Conservation (phyloP, 2,888 invertebrate genomes). For the Allygus modestus region DNA sequence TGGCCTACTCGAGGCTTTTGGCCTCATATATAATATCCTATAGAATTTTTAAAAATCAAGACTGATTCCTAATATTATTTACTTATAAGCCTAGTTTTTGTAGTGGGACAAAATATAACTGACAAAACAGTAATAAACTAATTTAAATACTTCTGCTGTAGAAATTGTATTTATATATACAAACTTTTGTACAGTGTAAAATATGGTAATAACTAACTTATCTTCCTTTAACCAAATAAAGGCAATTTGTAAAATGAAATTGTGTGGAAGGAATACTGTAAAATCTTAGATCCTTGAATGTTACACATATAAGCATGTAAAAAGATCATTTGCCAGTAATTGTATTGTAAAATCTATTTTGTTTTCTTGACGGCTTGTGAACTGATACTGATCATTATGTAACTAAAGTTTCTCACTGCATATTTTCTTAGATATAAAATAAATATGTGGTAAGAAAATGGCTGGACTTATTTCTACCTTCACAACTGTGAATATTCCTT, state of each 20-base stretch:
- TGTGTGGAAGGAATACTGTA: not conserved
- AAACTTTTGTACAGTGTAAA: conserved; percentile 24
- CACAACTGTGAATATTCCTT: too few species aligned
- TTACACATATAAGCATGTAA: conserved; percentile 14
- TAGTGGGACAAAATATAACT: not conserved
- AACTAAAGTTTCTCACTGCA: conserved; percentile 38
- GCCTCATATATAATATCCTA: too few species aligned
- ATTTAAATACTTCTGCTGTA: not conserved
- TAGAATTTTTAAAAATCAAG: too few species aligned
- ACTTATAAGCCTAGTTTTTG: too few species aligned
- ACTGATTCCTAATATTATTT: too few species aligned
- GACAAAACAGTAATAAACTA: not conserved
- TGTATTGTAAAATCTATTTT: conserved; percentile 43
- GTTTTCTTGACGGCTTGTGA: conserved; percentile 33
- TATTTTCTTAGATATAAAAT: conserved; percentile 53
- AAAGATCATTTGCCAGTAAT: conserved; percentile 8
- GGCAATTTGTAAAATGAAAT: not conserved
- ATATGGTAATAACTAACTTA: not conserved
- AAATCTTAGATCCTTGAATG: not conserved
- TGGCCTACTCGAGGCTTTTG: too few species aligned
- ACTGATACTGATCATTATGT: not conserved
- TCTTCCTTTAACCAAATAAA: not conserved
- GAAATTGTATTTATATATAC: not conserved
- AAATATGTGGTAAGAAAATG: conserved; percentile 46
- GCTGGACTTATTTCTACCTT: not conserved